Conservation (phyloP, 2,888 invertebrate genomes). For the Drymonia ruficornis region DNA sequence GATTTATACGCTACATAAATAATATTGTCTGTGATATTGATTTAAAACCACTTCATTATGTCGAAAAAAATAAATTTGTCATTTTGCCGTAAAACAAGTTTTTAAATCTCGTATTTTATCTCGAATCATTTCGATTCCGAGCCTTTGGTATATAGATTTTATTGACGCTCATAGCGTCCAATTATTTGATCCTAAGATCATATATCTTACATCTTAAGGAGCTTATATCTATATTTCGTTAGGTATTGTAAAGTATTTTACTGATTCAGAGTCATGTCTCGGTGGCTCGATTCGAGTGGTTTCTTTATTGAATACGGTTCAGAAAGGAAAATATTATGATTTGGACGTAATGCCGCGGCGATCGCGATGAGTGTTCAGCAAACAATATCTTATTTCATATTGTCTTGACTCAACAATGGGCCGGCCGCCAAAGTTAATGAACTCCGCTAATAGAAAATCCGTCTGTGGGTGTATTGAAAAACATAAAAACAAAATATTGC, state of each 20-base stretch:
- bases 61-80: not conserved
- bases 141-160: constrained; percentile 10
- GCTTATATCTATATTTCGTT: constrained; percentile 14
- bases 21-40: not conserved
- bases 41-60: not conserved
- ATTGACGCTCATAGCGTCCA: constrained; percentile 5
- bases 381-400: constrained; percentile 61
- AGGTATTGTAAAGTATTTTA: constrained; percentile 21
- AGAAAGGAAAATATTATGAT: constrained; percentile 38
- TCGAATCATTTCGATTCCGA: not conserved
- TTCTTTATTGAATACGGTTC: constrained; percentile 21
- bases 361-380: constrained; percentile 47
- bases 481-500: constrained; percentile 16
- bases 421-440: constrained; percentile 21
- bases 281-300: constrained; percentile 22
- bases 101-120: not conserved
- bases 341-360: constrained; percentile 25
- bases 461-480: constrained; percentile 12
- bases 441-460: constrained; percentile 23
- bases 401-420: constrained; percentile 30
- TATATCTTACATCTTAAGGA: constrained; percentile 12
- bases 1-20: constrained; percentile 25
- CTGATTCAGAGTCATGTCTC: constrained; percentile 10
- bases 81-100: constrained; percentile 1
- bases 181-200: constrained; percentile 7